Conservation (phyloP, 1,140 invertebrate genomes). For the Melanaphis sacchari region DNA sequence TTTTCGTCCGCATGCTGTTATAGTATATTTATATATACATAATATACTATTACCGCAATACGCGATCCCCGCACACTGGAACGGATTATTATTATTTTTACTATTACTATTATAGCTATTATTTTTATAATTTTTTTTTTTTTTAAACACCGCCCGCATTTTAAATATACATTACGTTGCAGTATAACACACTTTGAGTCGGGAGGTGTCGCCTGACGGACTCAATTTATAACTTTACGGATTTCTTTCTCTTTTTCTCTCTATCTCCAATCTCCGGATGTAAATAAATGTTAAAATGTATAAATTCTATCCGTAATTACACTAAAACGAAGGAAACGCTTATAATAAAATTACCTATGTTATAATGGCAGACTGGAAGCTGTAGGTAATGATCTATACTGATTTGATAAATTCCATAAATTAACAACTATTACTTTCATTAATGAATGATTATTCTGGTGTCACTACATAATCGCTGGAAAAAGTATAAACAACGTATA, state of each 20-base stretch:
- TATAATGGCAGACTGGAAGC: neutral
- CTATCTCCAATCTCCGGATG: neutral
- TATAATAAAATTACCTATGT: neutral
- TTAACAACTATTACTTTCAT: neutral
- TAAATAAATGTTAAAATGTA: neutral
- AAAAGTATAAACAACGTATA: neutral
- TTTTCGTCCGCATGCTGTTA: neutral
- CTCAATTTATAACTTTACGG: slow-evolving; percentile 1
- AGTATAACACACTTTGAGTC: neutral
- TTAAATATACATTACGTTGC: slow-evolving; percentile 7
- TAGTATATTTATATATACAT: neutral
- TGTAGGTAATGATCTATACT: neutral
- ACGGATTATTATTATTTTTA: slow-evolving; percentile 4
- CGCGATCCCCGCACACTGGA: neutral
- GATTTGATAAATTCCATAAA: no score
- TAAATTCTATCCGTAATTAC: neutral
- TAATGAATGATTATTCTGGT: neutral
- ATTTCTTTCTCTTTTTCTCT: neutral
- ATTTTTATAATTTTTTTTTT: neutral
- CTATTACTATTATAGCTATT: neutral
- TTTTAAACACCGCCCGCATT: neutral
- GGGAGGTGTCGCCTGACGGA: neutral
- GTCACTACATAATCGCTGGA: no score
- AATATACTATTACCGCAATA: neutral
- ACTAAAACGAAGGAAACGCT: neutral